Evolutionary conservation across 2,113 vertebrate species (phyloP).

Genomic region (Ptychochromis oligacanthus): DNA sequence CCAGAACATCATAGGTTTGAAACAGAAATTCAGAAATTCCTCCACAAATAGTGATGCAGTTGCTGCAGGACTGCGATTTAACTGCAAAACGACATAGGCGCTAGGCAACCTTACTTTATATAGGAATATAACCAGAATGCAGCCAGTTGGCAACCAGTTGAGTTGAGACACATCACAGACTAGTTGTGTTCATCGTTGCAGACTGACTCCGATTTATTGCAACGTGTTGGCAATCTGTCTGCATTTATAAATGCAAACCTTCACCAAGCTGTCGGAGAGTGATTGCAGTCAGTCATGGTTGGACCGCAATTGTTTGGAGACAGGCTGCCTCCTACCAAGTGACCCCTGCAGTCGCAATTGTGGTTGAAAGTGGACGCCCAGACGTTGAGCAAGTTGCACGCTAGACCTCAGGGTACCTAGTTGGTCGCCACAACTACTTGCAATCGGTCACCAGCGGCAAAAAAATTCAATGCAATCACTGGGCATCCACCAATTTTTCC

Average conservation of each 20-base stretch:
- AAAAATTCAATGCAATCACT: not conserved
- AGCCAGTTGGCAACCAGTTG: not conserved
- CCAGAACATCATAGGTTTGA: no score
- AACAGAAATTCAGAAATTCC: not conserved
- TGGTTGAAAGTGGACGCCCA: not conserved
- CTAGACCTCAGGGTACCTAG: not conserved
- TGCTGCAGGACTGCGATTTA: no score
- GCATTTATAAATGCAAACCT: not conserved
- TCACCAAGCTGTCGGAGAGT: not conserved
- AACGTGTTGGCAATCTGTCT: no score
- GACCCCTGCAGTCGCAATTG: not conserved
- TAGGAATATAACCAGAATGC: not conserved
- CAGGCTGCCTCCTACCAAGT: fast-evolving
- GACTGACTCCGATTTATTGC: not conserved
- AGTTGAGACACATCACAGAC: not conserved
- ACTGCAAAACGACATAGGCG: not conserved
- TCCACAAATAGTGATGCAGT: fast-evolving
- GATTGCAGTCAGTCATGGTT: not conserved
- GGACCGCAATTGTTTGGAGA: not conserved
- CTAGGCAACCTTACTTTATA: not conserved
- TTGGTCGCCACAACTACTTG: not conserved
- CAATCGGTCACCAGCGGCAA: not conserved
- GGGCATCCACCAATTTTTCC: not conserved
- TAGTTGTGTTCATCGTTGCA: not conserved
- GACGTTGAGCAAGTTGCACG: not conserved